A percentile compares a stretch with the other conserved stretches of the same genome.
Evolutionary conservation across 1,140 invertebrate species (phyloP).

Genomic region (Acromyrmex charruanus): DNA sequence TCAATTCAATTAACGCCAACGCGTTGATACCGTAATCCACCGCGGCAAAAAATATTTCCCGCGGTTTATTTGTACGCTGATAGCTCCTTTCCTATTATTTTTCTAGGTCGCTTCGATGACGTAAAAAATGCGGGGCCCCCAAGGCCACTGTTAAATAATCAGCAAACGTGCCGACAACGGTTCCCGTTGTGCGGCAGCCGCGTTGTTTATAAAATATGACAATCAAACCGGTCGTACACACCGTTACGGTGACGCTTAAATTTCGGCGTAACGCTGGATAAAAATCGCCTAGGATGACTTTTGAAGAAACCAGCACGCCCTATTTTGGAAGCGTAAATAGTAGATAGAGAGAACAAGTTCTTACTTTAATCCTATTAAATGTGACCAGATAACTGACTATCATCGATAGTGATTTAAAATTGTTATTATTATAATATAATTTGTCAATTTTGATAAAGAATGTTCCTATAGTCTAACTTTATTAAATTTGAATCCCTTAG

Average conservation of each 20-base stretch:
- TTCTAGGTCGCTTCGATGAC: constrained; percentile 43
- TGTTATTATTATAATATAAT: neutral
- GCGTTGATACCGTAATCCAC: constrained; percentile 4
- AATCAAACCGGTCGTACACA: constrained; percentile 45
- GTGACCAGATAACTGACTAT: neutral
- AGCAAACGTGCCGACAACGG: constrained; percentile 49
- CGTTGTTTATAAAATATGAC: constrained; percentile 73
- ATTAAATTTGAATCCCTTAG: neutral
- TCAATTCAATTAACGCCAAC: constrained; percentile 42
- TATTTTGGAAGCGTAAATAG: constrained; percentile 8
- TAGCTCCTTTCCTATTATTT: constrained; percentile 48
- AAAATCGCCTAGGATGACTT: constrained; percentile 14
- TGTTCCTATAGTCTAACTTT: neutral
- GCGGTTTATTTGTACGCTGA: constrained; percentile 57
- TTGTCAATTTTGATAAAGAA: neutral
- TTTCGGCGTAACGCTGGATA: constrained; percentile 2
- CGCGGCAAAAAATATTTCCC: neutral
- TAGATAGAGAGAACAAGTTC: neutral
- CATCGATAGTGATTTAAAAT: neutral
- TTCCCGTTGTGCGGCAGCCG: constrained; percentile 46
- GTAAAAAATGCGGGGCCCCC: constrained; percentile 54
- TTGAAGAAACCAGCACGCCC: neutral
- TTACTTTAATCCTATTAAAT: neutral
- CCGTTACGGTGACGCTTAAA: constrained; percentile 35
- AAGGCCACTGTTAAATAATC: constrained; percentile 64